Evolutionary conservation across 1,140 invertebrate genomes (phyloP).

Genomic region (Nymphalis io): DNA sequence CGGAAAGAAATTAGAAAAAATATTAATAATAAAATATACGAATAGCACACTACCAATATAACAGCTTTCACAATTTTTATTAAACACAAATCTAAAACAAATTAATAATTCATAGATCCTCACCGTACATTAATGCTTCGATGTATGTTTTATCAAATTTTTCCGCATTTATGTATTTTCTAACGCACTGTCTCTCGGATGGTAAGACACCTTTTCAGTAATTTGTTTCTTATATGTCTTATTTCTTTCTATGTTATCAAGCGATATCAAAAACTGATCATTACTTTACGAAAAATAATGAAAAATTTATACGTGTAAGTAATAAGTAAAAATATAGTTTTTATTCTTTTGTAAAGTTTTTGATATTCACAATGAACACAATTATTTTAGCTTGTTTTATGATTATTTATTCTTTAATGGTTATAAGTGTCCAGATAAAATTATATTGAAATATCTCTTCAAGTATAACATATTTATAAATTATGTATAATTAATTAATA

Average conservation of each 20-base stretch:
- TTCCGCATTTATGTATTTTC: conserved; percentile 59
- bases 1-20: conserved; percentile 45
- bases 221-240: conserved; percentile 48
- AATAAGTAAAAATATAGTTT: not conserved
- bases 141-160: conserved; percentile 50
- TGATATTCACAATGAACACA: conserved; percentile 46
- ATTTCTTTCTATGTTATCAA: conserved; percentile 53
- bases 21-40: not conserved
- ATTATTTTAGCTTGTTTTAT: conserved; percentile 52
- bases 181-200: conserved; percentile 65
- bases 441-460: not conserved
- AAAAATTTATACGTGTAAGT: not conserved
- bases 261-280: conserved; percentile 57
- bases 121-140: conserved; percentile 52
- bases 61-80: conserved; percentile 48
- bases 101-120: conserved; percentile 28
- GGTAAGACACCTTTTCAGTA: conserved; percentile 66
- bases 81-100: conserved; percentile 23
- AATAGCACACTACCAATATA: conserved; percentile 42
- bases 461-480: not conserved
- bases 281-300: not conserved
- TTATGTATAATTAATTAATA: too few species aligned
- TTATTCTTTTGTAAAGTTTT: conserved; percentile 39
- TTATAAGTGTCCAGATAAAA: not conserved
- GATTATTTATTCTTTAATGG: not conserved